Conservation (phyloP, 2,797 vertebrate species). For the Gorsachius magnificus region DNA sequence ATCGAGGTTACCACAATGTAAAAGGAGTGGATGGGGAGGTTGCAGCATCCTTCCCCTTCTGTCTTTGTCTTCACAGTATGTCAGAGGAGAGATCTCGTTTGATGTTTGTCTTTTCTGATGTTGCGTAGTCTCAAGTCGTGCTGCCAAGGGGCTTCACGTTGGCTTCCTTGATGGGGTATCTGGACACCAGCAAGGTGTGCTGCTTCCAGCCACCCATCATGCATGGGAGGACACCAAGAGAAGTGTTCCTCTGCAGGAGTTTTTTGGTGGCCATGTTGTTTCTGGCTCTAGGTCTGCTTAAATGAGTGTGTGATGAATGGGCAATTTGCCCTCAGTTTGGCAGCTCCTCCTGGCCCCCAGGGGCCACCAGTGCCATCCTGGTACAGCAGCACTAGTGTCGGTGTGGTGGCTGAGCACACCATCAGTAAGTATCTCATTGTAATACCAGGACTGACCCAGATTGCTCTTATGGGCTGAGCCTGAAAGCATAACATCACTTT, state of each 20-base stretch:
- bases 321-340: neutral
- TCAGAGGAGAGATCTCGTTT: neutral
- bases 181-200: neutral
- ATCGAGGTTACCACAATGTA: neutral
- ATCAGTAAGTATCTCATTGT: neutral
- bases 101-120: neutral
- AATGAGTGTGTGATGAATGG: neutral
- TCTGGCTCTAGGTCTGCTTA: neutral
- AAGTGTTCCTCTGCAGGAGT: neutral
- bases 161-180: neutral
- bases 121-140: accelerated
- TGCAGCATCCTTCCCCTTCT: neutral
- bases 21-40: neutral
- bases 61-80: neutral
- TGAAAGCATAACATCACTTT: neutral
- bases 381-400: neutral
- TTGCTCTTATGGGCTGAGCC: neutral
- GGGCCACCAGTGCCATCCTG: too few species aligned
- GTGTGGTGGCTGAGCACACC: neutral
- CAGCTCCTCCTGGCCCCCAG: neutral
- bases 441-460: neutral
- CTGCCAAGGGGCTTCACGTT: neutral
- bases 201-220: neutral
- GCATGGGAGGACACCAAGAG: accelerated
- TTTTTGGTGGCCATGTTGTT: neutral